These are phyloP conservation scores for Cheilosia pagana DNA, from an alignment of 2,888 invertebrate genomes.

Conservation along the genomic window DNA sequence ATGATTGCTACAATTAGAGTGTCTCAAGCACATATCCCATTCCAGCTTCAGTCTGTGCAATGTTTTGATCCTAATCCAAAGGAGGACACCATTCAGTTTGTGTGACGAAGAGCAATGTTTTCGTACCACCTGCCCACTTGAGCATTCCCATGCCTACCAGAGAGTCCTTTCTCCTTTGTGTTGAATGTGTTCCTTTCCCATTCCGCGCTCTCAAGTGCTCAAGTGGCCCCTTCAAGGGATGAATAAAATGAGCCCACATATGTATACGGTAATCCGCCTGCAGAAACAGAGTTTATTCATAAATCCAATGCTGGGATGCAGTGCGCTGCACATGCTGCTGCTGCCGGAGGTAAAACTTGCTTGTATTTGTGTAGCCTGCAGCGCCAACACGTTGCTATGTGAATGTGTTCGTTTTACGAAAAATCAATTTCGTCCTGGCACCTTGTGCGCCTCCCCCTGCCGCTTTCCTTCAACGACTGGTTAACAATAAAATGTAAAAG, in stretches of 20 bases:
- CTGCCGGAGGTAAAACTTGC: conserved; percentile 1
- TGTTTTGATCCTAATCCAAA: conserved; percentile 65
- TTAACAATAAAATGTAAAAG: conserved; percentile 42
- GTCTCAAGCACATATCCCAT: conserved; percentile 74
- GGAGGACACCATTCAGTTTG: conserved; percentile 56
- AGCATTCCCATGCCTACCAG: conserved; percentile 59
- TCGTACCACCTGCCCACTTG: conserved; percentile 69
- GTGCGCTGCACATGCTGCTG: conserved; percentile 28
- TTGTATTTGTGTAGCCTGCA: conserved; percentile 32
- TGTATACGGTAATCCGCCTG: conserved; percentile 60
- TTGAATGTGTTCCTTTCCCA: conserved; percentile 63
- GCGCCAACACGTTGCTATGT: conserved; percentile 15
- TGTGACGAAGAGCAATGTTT: conserved; percentile 55
- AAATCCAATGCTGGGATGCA: conserved; percentile 47
- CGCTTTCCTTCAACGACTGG: conserved; percentile 23
- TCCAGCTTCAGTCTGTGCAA: conserved; percentile 31
- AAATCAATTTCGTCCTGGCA: conserved; percentile 69
- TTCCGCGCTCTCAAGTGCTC: conserved; percentile 56
- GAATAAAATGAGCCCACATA: conserved; percentile 65
- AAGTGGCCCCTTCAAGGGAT: conserved; percentile 61
- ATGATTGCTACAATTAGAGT: conserved; percentile 75
- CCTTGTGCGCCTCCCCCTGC: conserved; percentile 24
- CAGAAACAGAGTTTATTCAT: conserved; percentile 59
- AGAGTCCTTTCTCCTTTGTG: conserved; percentile 64
- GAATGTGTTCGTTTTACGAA: conserved; percentile 57